Base-by-base conservation (phyloP, 2,797 vertebrate genomes). In the Galaxias olidus region DNA sequence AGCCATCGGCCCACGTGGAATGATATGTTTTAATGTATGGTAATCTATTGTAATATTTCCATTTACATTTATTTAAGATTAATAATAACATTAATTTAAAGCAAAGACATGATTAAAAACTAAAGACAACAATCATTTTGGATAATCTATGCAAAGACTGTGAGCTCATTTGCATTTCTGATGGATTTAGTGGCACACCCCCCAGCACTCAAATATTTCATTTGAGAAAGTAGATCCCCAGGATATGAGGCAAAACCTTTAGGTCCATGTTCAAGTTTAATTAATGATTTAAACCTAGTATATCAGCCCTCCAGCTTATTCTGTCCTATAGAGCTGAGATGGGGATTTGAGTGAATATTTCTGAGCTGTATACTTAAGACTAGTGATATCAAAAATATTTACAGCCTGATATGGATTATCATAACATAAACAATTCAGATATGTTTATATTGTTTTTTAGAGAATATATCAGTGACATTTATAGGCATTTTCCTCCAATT, bases 181-280 rank as follows among this genome's bases (percentile, higher is more conserved):
- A 90, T 85, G 91, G 93, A 95, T 96, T 96, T 95, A 91, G 93
- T 94, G 94, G 94, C 90, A 93, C 76, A 86, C 83, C 83, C 88
- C 85, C 89, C 78, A 92, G 94, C 91, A 83, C 90, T 89, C 91
- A 94, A 94, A 93, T 93, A 93, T 94, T 94, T 93, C 92, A 93
- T 94, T 88, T 92, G 91, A 92, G 90, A 90, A 87, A 87, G 84
- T 83, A 90, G 88, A 90, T 94, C 93, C 92, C 90, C 89, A 90
- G 91, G 94, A 95, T 89, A 93, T 72, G 77, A 85, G 79, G 87
- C 84, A 87, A 92, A 88, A 95, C 92, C 92, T 92, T 86, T 87
- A 93, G 88, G 92, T 92, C 91, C 90, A 87, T 91, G 91, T 94
- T 96, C 94, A 93, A 94, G 94, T 95, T 96, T 95, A 96, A 98